Conservation (phyloP, 2,888 invertebrate species). For the Keiferia lycopersicella region DNA sequence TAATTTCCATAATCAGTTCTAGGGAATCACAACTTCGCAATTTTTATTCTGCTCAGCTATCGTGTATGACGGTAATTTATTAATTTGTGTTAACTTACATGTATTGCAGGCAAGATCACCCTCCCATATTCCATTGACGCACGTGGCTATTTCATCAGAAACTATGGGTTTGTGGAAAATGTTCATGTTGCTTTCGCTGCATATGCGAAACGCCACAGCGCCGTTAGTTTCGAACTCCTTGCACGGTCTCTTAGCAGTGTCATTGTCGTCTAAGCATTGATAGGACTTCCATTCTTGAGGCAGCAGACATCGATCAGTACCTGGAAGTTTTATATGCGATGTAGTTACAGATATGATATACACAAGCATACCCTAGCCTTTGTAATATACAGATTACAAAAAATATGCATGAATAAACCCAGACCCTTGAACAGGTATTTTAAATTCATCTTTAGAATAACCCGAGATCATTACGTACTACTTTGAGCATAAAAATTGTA, state of each 20-base stretch:
- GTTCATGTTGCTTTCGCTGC: background rate
- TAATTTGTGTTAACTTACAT: background rate
- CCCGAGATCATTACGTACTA: too few relatives aligned
- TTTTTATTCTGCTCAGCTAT: too few relatives aligned
- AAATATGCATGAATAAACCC: background rate
- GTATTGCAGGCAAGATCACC: background rate
- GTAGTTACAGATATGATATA: too few relatives aligned
- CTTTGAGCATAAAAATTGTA: too few relatives aligned
- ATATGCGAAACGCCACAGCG: background rate
- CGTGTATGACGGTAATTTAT: too few relatives aligned
- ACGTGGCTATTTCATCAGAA: background rate
- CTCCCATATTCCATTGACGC: slow-evolving; percentile 1
- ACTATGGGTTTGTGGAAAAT: background rate
- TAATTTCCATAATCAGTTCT: too few relatives aligned
- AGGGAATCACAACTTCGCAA: too few relatives aligned
- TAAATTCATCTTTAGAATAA: too few relatives aligned
- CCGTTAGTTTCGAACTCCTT: background rate
- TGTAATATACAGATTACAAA: too few relatives aligned
- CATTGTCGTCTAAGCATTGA: background rate
- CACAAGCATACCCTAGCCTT: too few relatives aligned
- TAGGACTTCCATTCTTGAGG: background rate
- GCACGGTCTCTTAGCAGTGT: background rate
- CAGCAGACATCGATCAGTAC: background rate
- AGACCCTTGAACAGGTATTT: background rate
- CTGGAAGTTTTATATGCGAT: background rate